A percentile compares a stretch with the other conserved stretches of the same genome.
Evolutionary conservation across 2,888 invertebrate species (phyloP).

Genomic region (Tenthredo livida): DNA sequence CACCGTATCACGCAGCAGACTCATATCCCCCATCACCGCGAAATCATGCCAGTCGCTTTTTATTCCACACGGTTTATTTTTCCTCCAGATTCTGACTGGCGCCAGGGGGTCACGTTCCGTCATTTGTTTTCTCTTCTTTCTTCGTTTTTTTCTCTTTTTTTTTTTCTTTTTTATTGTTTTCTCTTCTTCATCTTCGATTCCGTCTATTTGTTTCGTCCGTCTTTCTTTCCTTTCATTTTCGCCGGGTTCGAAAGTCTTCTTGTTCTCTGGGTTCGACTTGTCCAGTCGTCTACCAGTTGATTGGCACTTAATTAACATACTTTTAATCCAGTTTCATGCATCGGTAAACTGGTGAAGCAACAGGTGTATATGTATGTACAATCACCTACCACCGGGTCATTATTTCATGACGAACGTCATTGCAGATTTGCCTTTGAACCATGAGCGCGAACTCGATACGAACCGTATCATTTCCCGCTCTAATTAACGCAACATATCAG

Average conservation of each 20-base stretch:
- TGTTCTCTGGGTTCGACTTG: neutral
- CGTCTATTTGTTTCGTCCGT: neutral
- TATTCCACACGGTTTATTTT: constrained; percentile 52
- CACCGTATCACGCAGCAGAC: constrained; percentile 12
- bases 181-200: neutral
- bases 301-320: constrained; percentile 39
- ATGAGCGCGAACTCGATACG: neutral
- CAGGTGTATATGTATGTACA: neutral
- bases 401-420: constrained; percentile 37
- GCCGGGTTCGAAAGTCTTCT: neutral
- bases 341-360: constrained; percentile 17
- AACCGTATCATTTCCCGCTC: neutral
- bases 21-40: neutral
- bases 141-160: constrained; percentile 5
- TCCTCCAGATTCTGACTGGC: constrained; percentile 62
- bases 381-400: neutral
- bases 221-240: neutral
- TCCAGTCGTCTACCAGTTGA: neutral
- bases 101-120: constrained; percentile 63
- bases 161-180: neutral
- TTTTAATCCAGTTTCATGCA: constrained; percentile 39
- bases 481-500: neutral
- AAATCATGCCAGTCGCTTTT: constrained; percentile 23
- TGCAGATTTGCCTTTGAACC: neutral
- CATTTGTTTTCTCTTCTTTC: constrained; percentile 29